A percentile compares a stretch with the other conserved stretches of the same genome.
Evolutionary conservation across 2,888 invertebrate species (phyloP).

Genomic region (Syritta pipiens): DNA sequence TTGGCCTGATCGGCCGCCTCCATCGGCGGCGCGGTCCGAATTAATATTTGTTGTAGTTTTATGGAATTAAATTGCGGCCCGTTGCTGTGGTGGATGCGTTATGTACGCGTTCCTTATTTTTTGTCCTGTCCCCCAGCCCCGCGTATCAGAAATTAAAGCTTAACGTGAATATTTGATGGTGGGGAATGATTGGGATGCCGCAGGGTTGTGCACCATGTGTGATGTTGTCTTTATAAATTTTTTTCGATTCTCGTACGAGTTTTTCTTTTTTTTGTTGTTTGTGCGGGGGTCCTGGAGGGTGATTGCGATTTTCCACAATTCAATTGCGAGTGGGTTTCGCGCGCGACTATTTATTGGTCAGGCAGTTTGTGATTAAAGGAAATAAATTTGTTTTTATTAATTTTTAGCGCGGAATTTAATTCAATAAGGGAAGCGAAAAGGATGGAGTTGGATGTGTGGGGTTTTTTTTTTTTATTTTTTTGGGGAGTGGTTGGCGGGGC

Average conservation of each 20-base stretch:
- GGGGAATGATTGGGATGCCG: slow-evolving; percentile 54
- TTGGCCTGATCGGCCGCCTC: background rate
- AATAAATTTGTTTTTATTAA: slow-evolving; percentile 67
- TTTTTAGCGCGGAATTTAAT: slow-evolving; percentile 59
- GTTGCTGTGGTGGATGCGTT: slow-evolving; percentile 55
- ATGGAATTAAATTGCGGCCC: slow-evolving; percentile 67
- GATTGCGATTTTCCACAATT: slow-evolving; percentile 26
- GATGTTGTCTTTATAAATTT: slow-evolving; percentile 65
- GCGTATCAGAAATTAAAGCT: slow-evolving; percentile 47
- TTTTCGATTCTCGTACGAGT: slow-evolving; percentile 11
- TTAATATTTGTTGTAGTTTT: slow-evolving; percentile 67
- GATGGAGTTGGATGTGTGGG: no score
- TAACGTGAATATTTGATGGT: slow-evolving; percentile 56
- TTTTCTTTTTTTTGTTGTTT: no score
- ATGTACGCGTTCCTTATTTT: slow-evolving; percentile 10
- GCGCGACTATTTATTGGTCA: slow-evolving; percentile 60
- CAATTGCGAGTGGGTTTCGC: slow-evolving; percentile 57
- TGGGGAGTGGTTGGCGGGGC: background rate
- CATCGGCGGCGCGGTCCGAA: slow-evolving; percentile 28
- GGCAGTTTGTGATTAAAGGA: slow-evolving; percentile 58
- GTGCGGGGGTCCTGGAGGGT: background rate
- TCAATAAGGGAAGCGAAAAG: slow-evolving; percentile 41
- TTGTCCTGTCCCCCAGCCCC: slow-evolving; percentile 6
- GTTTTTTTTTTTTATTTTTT: no score
- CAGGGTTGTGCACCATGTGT: slow-evolving; percentile 60